phyloP scores from a whole-genome alignment of 2,113 vertebrate genomes.

The Rafetus swinhoei region DNA sequence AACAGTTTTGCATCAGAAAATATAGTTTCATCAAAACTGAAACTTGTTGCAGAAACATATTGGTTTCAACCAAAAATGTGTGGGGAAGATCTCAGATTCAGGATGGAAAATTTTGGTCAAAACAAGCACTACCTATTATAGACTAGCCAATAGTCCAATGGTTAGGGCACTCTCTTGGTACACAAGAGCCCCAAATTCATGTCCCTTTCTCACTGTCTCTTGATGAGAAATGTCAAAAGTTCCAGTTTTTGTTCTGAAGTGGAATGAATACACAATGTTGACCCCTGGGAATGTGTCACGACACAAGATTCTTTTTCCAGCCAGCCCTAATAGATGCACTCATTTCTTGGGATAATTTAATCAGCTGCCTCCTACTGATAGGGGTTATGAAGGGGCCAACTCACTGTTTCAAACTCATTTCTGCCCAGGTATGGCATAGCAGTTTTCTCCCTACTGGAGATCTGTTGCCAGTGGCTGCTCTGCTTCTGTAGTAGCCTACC shows the following conservation, averaged over 20 bases:
- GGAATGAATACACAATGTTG: not conserved
- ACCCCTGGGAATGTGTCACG: not conserved
- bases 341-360: slow-evolving; percentile 8
- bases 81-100: not conserved
- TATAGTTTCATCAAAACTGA: not conserved
- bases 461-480: not conserved
- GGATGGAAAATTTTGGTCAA: not conserved
- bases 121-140: not conserved
- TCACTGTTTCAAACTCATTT: not conserved
- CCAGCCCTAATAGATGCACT: not conserved
- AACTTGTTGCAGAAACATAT: not conserved
- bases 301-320: not conserved
- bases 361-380: not conserved
- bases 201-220: not conserved
- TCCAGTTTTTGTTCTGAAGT: not conserved
- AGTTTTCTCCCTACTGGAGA: not conserved
- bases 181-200: not conserved
- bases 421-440: not conserved
- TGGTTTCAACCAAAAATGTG: not conserved
- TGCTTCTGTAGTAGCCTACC: not conserved
- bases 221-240: not conserved
- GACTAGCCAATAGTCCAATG: not conserved
- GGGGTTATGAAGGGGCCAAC: not conserved
- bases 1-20: not conserved
- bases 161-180: not conserved